A percentile compares a stretch with the other conserved stretches of the same genome.
These are phyloP conservation scores for Drosophila sordidula DNA, from an alignment of 2,888 invertebrate genomes.

Conservation along the genomic window DNA sequence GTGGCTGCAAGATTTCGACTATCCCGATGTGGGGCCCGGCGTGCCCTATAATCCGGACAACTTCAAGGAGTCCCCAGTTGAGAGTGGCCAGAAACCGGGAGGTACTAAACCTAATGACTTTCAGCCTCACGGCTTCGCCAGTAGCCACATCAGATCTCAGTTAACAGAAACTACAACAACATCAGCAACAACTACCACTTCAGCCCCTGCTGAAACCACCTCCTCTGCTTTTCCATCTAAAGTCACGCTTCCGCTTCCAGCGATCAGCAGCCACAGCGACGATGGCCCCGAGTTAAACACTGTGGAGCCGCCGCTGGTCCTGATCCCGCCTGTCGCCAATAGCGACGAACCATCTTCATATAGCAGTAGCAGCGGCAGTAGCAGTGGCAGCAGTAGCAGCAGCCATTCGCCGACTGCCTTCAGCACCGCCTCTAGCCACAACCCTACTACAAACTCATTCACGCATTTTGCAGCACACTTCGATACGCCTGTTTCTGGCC, in stretches of 20 bases:
- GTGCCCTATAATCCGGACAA: slow-evolving; percentile 77
- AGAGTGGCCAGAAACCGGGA: slow-evolving; percentile 30
- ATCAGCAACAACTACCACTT: slow-evolving; percentile 9
- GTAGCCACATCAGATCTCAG: slow-evolving; percentile 24
- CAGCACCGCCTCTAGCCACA: slow-evolving; percentile 26
- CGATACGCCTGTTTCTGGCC: slow-evolving; percentile 50
- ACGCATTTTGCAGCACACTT: slow-evolving; percentile 82
- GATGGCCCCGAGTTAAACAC: slow-evolving; percentile 40
- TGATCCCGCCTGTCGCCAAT: slow-evolving; percentile 65
- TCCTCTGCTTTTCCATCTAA: slow-evolving; percentile 78
- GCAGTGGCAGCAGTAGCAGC: neutral
- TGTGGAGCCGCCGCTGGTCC: slow-evolving; percentile 67
- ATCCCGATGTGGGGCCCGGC: slow-evolving; percentile 83
- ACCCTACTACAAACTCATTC: slow-evolving; percentile 76
- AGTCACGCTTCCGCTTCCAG: slow-evolving; percentile 78
- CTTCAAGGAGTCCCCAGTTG: slow-evolving; percentile 37
- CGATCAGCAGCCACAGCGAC: slow-evolving; percentile 17
- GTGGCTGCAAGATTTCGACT: slow-evolving; percentile 82
- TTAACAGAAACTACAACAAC: slow-evolving; percentile 31
- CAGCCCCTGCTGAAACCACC: slow-evolving; percentile 44
- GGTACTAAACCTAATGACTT: slow-evolving; percentile 61
- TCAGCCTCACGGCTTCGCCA: slow-evolving; percentile 60
- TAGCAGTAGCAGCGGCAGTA: slow-evolving; percentile 17
- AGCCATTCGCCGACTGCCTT: slow-evolving; percentile 6
- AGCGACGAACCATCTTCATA: slow-evolving; percentile 31